Evolutionary conservation across 2,888 invertebrate species (phyloP).

Genomic region (Aphidius colemani): DNA sequence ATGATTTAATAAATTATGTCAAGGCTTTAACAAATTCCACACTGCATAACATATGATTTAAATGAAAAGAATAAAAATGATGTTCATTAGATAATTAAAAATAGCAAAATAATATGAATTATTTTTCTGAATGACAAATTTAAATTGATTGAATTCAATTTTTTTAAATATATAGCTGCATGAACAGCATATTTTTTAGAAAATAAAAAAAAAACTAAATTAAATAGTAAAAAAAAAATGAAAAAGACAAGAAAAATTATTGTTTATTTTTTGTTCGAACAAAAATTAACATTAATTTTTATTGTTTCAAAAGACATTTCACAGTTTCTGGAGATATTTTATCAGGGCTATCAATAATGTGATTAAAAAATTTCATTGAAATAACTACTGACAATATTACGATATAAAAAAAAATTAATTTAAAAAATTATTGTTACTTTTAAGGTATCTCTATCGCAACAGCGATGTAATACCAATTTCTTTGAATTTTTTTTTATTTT

Average conservation of each 20-base stretch:
- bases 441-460: no score
- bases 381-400: slow-evolving; percentile 3
- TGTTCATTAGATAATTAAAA: no score
- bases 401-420: slow-evolving; percentile 6
- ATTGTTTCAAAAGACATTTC: slow-evolving; percentile 50
- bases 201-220: no score
- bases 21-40: no score
- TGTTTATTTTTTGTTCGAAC: slow-evolving; percentile 35
- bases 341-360: slow-evolving; percentile 49
- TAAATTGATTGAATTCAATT: slow-evolving; percentile 15
- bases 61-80: slow-evolving; percentile 1
- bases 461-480: no score
- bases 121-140: no score
- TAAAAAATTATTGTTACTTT: not conserved
- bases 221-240: no score
- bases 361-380: not conserved
- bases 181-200: slow-evolving; percentile 40
- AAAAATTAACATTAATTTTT: slow-evolving; percentile 17
- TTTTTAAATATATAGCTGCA: slow-evolving; percentile 48
- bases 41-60: not conserved
- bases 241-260: slow-evolving; percentile 23
- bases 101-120: no score
- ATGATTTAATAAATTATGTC: no score
- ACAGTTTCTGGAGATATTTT: slow-evolving; percentile 53
- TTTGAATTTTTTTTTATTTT: no score